Evolutionary conservation across 1,140 invertebrate species (phyloP).

Genomic region (Adoxophyes honmai): DNA sequence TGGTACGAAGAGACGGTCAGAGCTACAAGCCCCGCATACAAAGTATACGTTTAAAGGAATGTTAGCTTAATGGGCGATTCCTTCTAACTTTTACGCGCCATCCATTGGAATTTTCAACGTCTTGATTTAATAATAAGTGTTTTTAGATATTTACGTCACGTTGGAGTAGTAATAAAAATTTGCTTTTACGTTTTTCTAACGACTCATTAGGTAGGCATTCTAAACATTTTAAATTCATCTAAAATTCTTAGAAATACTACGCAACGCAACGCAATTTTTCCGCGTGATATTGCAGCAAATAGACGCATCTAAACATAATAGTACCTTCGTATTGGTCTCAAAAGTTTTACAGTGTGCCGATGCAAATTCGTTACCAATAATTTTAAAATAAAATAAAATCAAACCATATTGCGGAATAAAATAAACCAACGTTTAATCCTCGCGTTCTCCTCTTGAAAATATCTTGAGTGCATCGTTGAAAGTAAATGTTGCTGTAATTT

Average conservation of each 20-base stretch:
- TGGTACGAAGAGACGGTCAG: slow-evolving; percentile 51
- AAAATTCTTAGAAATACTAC: no score
- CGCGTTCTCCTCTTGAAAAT: slow-evolving; percentile 46
- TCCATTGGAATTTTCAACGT: slow-evolving; percentile 28
- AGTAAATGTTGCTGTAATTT: slow-evolving; percentile 69
- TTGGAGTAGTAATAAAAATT: no score
- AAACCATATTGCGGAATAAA: slow-evolving; percentile 19
- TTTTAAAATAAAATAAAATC: no score
- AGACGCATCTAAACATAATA: no score
- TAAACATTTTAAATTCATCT: no score
- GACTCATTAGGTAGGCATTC: no score
- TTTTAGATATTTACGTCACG: slow-evolving; percentile 8
- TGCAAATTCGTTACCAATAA: no score
- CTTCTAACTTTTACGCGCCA: slow-evolving; percentile 37
- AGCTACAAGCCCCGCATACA: slow-evolving; percentile 56
- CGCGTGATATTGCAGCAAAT: no score
- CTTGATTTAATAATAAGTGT: slow-evolving; percentile 12
- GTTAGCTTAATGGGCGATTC: slow-evolving; percentile 41
- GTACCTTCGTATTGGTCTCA: no score
- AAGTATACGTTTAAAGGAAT: slow-evolving; percentile 60
- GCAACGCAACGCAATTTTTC: no score
- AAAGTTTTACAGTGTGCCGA: no score
- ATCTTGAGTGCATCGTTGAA: slow-evolving; percentile 73
- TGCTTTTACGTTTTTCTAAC: no score
- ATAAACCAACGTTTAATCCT: slow-evolving; percentile 58